Evolutionary conservation across 1,140 invertebrate species (phyloP), one percentile per base, ranked within the genome.

Genomic region (Drosophila pallidifrons): DNA sequence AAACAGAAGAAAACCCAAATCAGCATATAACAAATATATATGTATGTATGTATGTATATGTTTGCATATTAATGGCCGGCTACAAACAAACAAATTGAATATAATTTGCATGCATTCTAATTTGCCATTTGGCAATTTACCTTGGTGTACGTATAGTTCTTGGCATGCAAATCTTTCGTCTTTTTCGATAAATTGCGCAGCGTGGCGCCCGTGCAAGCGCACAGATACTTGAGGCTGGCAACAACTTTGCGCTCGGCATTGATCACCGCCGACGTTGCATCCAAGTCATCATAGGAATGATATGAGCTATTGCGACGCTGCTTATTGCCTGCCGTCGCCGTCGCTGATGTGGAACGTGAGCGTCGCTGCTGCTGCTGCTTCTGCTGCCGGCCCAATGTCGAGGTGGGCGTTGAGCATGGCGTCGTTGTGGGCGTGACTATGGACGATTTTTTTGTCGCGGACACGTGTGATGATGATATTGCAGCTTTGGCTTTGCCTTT

Each of bases 71-170:
- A 67, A 55, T 67, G 54, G 64, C 52, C 57, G 57, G 43, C 35
- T n/a, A 35, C 52, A 5, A 35, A 45, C 6, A 58, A 20, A 38
- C 35, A 20, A 25, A 55, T 43, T 45, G 41, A 45, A 45, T 25
- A 15, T 11, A 13, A 59, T 45, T 45, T 45, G 41, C 58, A 71
- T 71, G 68, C 68, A 57, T 47, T 63, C 2, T 5, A 43, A 32
- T 15, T 46, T 45, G 13, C n/a, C 45, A 76, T 77, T 91, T 91
- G 90, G 15, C 6, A 32, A 77, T 79, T 91, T 91, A 91, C 90
- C 91, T 91, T 91, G 7, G 79, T 91, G 67, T 91, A 91, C 71
- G 81, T 86, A 72, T 88, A 91, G 72, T 91, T 91, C 16, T 91
- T 91, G 76, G 90, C 87, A 61, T 91, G 91, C 59, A 91, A 78